Evolutionary conservation across 2,888 invertebrate genomes (phyloP), one percentile per base, ranked within the genome.

Genomic region (Melanostoma mellinum): DNA sequence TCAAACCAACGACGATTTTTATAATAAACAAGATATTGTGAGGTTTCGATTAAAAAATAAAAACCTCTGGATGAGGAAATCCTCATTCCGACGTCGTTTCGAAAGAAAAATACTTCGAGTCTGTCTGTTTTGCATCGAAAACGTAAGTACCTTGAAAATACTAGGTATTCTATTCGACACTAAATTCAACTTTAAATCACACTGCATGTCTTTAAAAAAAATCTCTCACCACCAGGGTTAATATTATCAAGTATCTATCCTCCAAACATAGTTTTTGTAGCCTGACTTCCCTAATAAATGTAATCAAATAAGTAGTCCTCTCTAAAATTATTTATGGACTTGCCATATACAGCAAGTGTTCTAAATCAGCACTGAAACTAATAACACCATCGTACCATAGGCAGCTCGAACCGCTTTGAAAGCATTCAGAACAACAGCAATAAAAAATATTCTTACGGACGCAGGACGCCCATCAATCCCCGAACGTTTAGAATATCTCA

Each of bases 371-470:
- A 32, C n/a, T 53, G 4, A 35, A 72, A 33, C 33, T 36, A 9
- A 42, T 52, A 8, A 20, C 4, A 61, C 38, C 61, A n/a, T 9
- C 10, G 20, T 73, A 53, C 42, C 61, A 50, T 6, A 3, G 4
- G 61, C 61, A 0, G 20, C 30, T 8, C 8, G 72, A 60, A n/a
- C 33, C 40, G 33, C 35, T 33, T 2, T 72, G 48, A 61, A 36
- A 35, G 52, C 72, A 6, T 50, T 61, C n/a, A 30, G 52, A 6
- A 33, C 60, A 4, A 52, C 61, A 33, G 35, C 60, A 8, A 10
- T 42, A 10, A 46, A 68, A 33, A 61, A 61, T 32, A 60, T 72
- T 2, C 40, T 61, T 2, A 60, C 40, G 10, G 71, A 60, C 42
- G 40, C 60, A 10, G 72, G 61, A 2, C 72, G 60, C 1, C 33